Evolutionary conservation across 1,140 invertebrate genomes (phyloP).

Genomic region (Ceratosolen solmsi): DNA sequence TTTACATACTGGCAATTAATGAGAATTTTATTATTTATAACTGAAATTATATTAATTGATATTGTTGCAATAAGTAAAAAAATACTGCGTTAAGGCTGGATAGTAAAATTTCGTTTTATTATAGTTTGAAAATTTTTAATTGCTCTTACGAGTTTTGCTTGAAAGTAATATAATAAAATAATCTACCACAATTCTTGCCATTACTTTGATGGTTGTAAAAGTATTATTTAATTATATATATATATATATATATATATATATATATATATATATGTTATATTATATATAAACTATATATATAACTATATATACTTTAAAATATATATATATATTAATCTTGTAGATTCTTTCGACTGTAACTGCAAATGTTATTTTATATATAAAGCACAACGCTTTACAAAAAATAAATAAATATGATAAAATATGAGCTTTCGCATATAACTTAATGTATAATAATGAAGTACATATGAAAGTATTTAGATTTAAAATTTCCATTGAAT

Average conservation of each 20-base stretch:
- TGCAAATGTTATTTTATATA: conserved; percentile 4
- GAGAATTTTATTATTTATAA: not conserved
- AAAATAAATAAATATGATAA: conserved; percentile 26
- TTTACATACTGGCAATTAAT: too few relatives aligned
- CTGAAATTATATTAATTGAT: too few relatives aligned
- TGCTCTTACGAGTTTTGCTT: conserved; percentile 18
- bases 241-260: not conserved
- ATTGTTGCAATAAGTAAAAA: not conserved
- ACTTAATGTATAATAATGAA: conserved; percentile 13
- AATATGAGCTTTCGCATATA: conserved; percentile 28
- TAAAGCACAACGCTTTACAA: conserved; percentile 17
- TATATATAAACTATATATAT: not conserved
- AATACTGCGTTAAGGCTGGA: conserved; percentile 17
- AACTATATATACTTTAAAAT: too few relatives aligned
- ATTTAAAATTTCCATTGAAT: not conserved
- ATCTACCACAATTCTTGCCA: not conserved
- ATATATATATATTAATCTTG: conserved; percentile 13
- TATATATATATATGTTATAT: not conserved
- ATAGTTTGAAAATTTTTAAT: conserved; percentile 21
- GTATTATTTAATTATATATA: conserved; percentile 31
- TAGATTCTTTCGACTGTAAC: conserved; percentile 24
- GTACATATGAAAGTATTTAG: not conserved
- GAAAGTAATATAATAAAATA: conserved; percentile 21
- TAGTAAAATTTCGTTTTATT: not conserved
- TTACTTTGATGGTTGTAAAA: not conserved